Conservation (phyloP, 2,113 vertebrate genomes). For the human (Homo sapiens) region DNA sequence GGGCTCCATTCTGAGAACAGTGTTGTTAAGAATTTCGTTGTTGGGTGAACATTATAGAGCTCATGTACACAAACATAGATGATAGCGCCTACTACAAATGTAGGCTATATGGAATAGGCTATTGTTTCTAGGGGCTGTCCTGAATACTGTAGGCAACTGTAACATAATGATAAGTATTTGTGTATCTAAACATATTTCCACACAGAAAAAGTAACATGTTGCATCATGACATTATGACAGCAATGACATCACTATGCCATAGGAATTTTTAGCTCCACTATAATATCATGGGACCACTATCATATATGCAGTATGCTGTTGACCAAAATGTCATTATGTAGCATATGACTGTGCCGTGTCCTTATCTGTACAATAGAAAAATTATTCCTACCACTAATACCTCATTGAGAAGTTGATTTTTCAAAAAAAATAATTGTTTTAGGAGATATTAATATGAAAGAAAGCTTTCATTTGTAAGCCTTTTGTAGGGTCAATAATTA, state of each 20-base stretch:
- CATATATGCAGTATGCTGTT: not conserved
- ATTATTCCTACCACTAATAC: not conserved
- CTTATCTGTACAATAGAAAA: not conserved
- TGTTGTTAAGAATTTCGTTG: not conserved
- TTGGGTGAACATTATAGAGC: not conserved
- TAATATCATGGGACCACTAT: not conserved
- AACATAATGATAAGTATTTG: not conserved
- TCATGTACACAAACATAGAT: not conserved
- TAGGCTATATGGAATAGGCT: not conserved
- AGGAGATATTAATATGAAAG: not conserved
- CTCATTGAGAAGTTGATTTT: not conserved
- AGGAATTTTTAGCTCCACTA: not conserved
- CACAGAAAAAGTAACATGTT: not conserved
- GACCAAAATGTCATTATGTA: not conserved
- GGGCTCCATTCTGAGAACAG: not conserved
- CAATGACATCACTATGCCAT: not conserved
- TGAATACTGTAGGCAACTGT: not conserved
- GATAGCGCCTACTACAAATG: not conserved
- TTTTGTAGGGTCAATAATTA: not conserved
- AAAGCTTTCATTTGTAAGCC: not conserved
- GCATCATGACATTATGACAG: not conserved
- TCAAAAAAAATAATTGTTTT: not conserved
- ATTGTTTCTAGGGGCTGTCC: not conserved
- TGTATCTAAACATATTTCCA: not conserved
- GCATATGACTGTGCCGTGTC: not conserved